Evolutionary conservation across 1,140 invertebrate species (phyloP).

Genomic region (Aphelinus certus): DNA sequence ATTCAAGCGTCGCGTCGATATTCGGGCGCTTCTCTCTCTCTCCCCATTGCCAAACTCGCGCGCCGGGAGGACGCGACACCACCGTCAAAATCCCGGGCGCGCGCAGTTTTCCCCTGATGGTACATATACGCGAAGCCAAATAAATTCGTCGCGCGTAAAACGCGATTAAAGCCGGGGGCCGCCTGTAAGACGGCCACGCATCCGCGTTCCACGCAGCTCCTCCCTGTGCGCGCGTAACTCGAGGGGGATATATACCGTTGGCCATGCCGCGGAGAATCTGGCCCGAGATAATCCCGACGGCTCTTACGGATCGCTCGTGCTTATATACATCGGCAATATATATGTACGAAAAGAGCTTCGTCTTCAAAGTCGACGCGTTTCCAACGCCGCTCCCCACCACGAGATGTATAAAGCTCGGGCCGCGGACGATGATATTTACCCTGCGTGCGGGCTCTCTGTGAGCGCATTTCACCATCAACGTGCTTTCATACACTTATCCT

Average conservation of each 20-base stretch:
- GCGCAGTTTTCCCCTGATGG: neutral
- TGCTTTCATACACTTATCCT: too few species aligned
- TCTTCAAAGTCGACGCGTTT: too few species aligned
- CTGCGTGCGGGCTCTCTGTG: too few species aligned
- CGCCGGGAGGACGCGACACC: constrained; percentile 7
- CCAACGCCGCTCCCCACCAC: too few species aligned
- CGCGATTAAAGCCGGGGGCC: constrained; percentile 4
- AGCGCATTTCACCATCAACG: too few species aligned
- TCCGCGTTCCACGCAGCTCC: neutral
- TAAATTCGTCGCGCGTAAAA: constrained; percentile 15
- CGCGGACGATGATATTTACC: too few species aligned
- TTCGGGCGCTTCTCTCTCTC: too few species aligned
- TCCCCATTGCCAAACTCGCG: too few species aligned
- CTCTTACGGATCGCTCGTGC: neutral
- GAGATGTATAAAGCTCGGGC: too few species aligned
- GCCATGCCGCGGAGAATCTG: neutral
- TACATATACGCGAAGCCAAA: neutral
- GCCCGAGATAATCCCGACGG: neutral
- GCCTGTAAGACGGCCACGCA: neutral
- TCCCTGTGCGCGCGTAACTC: neutral
- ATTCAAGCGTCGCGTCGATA: too few species aligned
- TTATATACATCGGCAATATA: too few species aligned
- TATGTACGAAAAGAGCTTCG: too few species aligned
- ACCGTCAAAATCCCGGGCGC: constrained; percentile 16
- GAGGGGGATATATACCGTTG: constrained; percentile 13